phyloP scores from a whole-genome alignment of 2,797 vertebrate genomes.

The Danio albolineatus region DNA sequence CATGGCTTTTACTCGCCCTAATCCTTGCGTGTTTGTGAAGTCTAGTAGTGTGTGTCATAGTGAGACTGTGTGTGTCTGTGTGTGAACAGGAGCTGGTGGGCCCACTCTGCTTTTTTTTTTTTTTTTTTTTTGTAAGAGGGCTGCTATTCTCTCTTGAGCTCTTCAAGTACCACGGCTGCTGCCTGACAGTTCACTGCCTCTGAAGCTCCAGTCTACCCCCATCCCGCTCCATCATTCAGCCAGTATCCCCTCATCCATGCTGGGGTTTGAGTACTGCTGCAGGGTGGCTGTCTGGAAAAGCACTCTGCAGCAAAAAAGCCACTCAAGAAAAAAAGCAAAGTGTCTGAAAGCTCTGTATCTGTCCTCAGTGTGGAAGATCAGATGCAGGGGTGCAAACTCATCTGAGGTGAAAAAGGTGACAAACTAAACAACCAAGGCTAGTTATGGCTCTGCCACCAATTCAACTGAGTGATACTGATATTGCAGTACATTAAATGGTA shows the following conservation, averaged over 20 bases:
- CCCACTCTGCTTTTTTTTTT: constrained; percentile 73
- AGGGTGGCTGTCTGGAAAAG: constrained; percentile 39
- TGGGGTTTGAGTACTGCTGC: constrained; percentile 50
- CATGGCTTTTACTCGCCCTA: constrained; percentile 1
- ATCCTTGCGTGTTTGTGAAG: constrained; percentile 5
- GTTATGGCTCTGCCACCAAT: neutral
- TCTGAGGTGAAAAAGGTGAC: too few species aligned
- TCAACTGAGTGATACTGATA: neutral
- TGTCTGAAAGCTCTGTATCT: constrained; percentile 61
- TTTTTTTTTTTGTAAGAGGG: constrained; percentile 65
- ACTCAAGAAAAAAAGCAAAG: constrained; percentile 59
- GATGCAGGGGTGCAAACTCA: neutral
- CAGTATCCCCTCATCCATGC: constrained; percentile 26
- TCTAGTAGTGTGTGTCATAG: constrained; percentile 16
- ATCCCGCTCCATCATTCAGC: constrained; percentile 14
- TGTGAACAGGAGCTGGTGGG: constrained; percentile 50
- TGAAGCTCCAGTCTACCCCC: constrained; percentile 54
- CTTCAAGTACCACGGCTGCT: constrained; percentile 59
- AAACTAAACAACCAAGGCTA: neutral
- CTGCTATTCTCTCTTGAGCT: constrained; percentile 61
- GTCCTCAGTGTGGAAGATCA: constrained; percentile 66
- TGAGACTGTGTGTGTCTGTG: constrained; percentile 22
- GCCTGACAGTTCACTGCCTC: constrained; percentile 64
- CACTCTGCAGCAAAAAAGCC: constrained; percentile 59
- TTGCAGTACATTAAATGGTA: neutral